These are phyloP conservation scores for Mimumesa dahlbomi DNA, from an alignment of 2,888 invertebrate genomes.

Conservation along the genomic window DNA sequence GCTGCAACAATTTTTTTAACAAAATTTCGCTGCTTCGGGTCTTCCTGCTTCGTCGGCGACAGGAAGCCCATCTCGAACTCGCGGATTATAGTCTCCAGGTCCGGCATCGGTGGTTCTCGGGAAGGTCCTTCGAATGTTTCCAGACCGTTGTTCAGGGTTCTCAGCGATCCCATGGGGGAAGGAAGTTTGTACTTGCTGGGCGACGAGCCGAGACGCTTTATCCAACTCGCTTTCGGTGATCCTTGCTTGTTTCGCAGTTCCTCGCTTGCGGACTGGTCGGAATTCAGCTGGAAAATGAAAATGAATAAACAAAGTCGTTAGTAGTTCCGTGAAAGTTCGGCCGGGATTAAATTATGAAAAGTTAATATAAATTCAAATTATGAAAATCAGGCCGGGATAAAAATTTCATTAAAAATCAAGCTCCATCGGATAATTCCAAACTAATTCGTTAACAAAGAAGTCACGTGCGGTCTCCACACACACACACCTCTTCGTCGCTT, in stretches of 20 bases:
- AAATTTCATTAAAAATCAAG: neutral
- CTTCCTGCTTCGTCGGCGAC: slow-evolving; percentile 58
- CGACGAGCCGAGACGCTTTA: slow-evolving; percentile 51
- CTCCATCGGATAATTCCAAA: too few species aligned
- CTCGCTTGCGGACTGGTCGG: neutral
- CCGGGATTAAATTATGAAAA: too few species aligned
- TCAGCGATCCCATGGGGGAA: slow-evolving; percentile 9
- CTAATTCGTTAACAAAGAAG: too few species aligned
- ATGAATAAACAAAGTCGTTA: too few species aligned
- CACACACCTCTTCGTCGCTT: slow-evolving; percentile 54
- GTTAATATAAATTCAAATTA: too few species aligned
- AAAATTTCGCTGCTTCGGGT: slow-evolving; percentile 64
- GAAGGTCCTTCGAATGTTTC: too few species aligned
- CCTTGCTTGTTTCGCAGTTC: neutral
- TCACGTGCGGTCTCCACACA: neutral
- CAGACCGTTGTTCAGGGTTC: slow-evolving; percentile 1
- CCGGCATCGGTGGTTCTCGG: slow-evolving; percentile 31
- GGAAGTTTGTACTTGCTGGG: slow-evolving; percentile 27
- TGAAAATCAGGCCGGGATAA: neutral
- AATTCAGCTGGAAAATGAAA: slow-evolving; percentile 16
- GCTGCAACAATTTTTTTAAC: slow-evolving; percentile 72
- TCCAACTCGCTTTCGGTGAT: slow-evolving; percentile 42
- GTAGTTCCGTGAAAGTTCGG: too few species aligned
- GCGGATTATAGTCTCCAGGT: slow-evolving; percentile 63
- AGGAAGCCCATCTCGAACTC: slow-evolving; percentile 66